phyloP scores from a whole-genome alignment of 2,113 vertebrate genomes.

The Misgurnus mizolepis region DNA sequence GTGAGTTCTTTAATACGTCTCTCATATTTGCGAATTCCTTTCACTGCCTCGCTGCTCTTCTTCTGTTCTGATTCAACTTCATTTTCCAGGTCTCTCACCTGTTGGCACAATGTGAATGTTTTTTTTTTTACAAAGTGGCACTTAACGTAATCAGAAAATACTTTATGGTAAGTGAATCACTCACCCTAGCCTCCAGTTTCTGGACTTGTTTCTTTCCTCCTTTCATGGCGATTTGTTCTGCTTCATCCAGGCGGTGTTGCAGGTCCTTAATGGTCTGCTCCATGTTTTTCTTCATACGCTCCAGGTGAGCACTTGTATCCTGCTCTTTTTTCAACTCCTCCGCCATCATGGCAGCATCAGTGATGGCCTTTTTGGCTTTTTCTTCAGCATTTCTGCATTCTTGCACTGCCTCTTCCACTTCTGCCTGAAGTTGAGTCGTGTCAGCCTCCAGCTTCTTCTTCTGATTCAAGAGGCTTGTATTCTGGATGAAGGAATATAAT shows the following conservation, averaged over 20 bases:
- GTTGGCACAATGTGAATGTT: not conserved
- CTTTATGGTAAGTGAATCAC: conserved; percentile 6
- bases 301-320: conserved; percentile 69
- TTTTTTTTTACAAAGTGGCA: not conserved
- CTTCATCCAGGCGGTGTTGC: conserved; percentile 81
- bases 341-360: conserved; percentile 82
- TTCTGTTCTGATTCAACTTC: conserved; percentile 78
- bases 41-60: conserved; percentile 78
- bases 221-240: conserved; percentile 84
- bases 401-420: conserved; percentile 72
- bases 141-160: not conserved
- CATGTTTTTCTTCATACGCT: conserved; percentile 79
- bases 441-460: conserved; percentile 75
- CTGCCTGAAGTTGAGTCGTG: conserved; percentile 66
- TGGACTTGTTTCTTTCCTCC: conserved; percentile 87
- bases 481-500: conserved; percentile 54
- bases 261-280: conserved; percentile 77
- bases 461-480: conserved; percentile 72
- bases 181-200: conserved; percentile 81
- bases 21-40: conserved; percentile 90
- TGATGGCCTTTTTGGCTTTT: conserved; percentile 94
- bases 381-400: conserved; percentile 78
- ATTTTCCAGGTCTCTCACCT: conserved; percentile 86
- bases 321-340: conserved; percentile 71
- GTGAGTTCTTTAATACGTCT: conserved; percentile 89